Percentiles rank a stretch among this genome's conserved stretches.
These are phyloP conservation scores for Psittacula cyanocephala DNA, from an alignment of 2,113 vertebrate species.

Conservation along the genomic window DNA sequence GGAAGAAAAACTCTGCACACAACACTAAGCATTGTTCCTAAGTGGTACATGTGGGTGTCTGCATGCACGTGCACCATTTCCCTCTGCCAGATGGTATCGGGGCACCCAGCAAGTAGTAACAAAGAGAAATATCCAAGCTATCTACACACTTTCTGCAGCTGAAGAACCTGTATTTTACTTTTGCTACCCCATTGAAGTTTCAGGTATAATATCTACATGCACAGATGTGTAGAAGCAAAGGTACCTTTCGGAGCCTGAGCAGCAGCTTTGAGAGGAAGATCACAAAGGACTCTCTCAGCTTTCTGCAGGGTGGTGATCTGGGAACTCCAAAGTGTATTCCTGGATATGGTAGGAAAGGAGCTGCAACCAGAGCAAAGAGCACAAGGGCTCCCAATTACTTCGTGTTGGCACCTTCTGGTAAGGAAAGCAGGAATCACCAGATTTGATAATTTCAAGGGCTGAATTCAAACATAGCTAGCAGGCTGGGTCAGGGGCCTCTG, in stretches of 20 bases:
- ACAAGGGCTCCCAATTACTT: neutral
- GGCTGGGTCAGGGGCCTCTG: neutral
- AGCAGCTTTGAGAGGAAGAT: neutral
- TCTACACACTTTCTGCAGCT: neutral
- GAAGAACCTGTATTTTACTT: neutral
- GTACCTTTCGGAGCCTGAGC: neutral
- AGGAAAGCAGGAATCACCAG: neutral
- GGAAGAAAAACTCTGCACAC: neutral
- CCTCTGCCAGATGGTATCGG: neutral
- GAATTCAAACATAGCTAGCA: neutral
- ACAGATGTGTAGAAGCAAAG: neutral
- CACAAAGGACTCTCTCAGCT: neutral
- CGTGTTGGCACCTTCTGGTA: neutral
- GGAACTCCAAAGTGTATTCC: neutral
- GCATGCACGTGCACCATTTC: fast-evolving
- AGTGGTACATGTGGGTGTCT: neutral
- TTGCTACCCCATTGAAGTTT: neutral
- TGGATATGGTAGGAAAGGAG: neutral
- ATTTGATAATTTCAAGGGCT: neutral
- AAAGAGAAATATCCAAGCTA: neutral
- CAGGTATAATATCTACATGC: neutral
- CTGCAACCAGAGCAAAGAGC: neutral
- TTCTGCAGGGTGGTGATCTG: neutral
- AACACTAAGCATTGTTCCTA: neutral
- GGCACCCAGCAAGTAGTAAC: neutral